Conservation (phyloP, 2,113 vertebrate species). For the Callopanchax toddi region DNA sequence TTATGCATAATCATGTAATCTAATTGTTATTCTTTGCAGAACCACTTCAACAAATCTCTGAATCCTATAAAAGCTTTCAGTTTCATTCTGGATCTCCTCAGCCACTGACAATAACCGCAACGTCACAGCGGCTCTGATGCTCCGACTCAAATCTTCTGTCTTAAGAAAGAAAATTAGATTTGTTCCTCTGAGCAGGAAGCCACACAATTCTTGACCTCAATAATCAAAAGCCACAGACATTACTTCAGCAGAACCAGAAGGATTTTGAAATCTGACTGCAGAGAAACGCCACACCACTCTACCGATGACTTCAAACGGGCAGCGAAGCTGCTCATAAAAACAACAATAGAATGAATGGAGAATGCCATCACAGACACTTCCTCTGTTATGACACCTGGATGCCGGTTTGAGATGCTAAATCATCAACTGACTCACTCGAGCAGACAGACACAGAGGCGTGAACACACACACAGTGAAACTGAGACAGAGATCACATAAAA, state of each 20-base stretch:
- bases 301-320: neutral
- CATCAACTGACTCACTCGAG: constrained; percentile 4
- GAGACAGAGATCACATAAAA: constrained; percentile 18
- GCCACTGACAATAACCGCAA: neutral
- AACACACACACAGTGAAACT: constrained; percentile 6
- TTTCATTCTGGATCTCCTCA: constrained; percentile 6
- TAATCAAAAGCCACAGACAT: constrained; percentile 6
- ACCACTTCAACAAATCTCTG: constrained; percentile 9
- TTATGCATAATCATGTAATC: neutral
- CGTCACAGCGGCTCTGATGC: constrained; percentile 4
- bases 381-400: constrained; percentile 22
- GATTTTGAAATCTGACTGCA: neutral
- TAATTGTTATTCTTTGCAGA: neutral
- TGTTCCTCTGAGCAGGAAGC: constrained; percentile 13
- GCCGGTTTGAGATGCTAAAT: constrained; percentile 18
- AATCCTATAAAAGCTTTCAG: neutral
- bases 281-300: neutral
- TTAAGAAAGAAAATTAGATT: constrained; percentile 8
- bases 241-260: constrained; percentile 14
- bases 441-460: neutral
- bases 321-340: neutral
- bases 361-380: constrained; percentile 22
- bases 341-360: neutral
- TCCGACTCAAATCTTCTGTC: constrained; percentile 4
- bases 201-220: neutral